These are phyloP conservation scores for Muschampia plurimacula DNA, from an alignment of 2,888 invertebrate genomes.

Conservation along the genomic window DNA sequence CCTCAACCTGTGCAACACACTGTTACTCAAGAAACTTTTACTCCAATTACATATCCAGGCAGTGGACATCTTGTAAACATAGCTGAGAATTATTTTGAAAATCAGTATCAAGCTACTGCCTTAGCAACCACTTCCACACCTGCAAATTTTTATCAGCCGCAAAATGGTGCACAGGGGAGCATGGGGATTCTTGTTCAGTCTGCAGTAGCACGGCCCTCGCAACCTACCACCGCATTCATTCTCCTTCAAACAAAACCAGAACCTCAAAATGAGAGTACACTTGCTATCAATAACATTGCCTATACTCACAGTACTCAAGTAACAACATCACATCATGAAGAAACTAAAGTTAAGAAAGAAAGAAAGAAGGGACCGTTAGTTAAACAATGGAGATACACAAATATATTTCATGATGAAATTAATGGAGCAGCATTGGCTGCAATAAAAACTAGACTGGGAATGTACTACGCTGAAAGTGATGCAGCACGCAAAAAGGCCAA, in stretches of 20 bases:
- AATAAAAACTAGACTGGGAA: constrained; percentile 81
- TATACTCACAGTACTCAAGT: constrained; percentile 56
- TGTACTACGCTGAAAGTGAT: constrained; percentile 83
- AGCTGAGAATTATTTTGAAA: constrained; percentile 82
- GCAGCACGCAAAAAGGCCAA: constrained; percentile 79
- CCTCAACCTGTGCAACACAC: constrained; percentile 53
- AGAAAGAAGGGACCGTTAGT: constrained; percentile 77
- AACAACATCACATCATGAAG: constrained; percentile 50
- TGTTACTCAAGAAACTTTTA: constrained; percentile 65
- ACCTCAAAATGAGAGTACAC: constrained; percentile 63
- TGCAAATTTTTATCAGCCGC: constrained; percentile 78
- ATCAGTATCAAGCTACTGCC: constrained; percentile 72
- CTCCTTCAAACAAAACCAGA: constrained; percentile 77
- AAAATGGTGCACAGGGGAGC: constrained; percentile 68
- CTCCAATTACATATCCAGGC: constrained; percentile 74
- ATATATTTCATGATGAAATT: constrained; percentile 85
- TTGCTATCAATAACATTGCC: constrained; percentile 61
- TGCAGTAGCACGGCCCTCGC: constrained; percentile 66
- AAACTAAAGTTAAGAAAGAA: constrained; percentile 73
- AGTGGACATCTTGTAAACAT: constrained; percentile 80
- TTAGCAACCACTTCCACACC: constrained; percentile 63
- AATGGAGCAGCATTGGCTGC: constrained; percentile 82
- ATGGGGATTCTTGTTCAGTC: constrained; percentile 79
- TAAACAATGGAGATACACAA: constrained; percentile 85
- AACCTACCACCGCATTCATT: constrained; percentile 75